A percentile compares a stretch with the other conserved stretches of the same genome.
Evolutionary conservation across 2,113 vertebrate species (phyloP).

Genomic region (Podarcis muralis): DNA sequence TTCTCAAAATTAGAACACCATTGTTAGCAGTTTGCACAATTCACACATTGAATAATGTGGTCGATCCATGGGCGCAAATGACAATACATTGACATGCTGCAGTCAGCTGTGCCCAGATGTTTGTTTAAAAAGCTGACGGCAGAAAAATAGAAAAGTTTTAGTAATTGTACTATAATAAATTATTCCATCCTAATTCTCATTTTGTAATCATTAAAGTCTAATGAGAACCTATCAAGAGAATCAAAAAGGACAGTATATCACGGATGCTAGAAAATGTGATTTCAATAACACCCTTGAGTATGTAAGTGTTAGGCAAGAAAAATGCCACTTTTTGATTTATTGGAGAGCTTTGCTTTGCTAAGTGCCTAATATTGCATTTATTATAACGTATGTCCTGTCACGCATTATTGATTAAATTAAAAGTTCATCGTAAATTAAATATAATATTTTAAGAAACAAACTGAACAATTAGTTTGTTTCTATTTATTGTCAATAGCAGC

Average conservation of each 20-base stretch:
- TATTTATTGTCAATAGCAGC: slow-evolving; percentile 13
- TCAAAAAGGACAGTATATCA: slow-evolving; percentile 1
- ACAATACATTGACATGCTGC: slow-evolving; percentile 36
- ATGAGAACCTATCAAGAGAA: slow-evolving; percentile 32
- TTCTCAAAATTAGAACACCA: not conserved
- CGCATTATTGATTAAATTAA: slow-evolving; percentile 39
- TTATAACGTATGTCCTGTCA: slow-evolving; percentile 21
- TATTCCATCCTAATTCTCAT: slow-evolving; percentile 17
- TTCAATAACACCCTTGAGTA: slow-evolving; percentile 14
- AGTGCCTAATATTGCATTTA: slow-evolving; percentile 28
- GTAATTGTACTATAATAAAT: slow-evolving; percentile 25
- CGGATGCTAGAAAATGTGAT: slow-evolving; percentile 22
- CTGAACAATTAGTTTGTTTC: slow-evolving; percentile 36
- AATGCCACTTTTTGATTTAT: slow-evolving; percentile 49
- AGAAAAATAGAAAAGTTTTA: slow-evolving; percentile 24
- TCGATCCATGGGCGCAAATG: slow-evolving; percentile 7
- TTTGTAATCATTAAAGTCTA: slow-evolving; percentile 14
- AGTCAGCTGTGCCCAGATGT: slow-evolving; percentile 12
- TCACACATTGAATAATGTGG: not conserved
- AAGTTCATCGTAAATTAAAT: slow-evolving; percentile 28
- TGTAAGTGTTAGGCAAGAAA: not conserved
- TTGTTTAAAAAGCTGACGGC: slow-evolving; percentile 16
- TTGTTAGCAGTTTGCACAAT: slow-evolving; percentile 24
- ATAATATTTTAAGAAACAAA: slow-evolving; percentile 43
- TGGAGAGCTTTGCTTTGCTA: slow-evolving; percentile 22